Conservation (phyloP, 2,113 vertebrate genomes). For the Corydoras maculifer region DNA sequence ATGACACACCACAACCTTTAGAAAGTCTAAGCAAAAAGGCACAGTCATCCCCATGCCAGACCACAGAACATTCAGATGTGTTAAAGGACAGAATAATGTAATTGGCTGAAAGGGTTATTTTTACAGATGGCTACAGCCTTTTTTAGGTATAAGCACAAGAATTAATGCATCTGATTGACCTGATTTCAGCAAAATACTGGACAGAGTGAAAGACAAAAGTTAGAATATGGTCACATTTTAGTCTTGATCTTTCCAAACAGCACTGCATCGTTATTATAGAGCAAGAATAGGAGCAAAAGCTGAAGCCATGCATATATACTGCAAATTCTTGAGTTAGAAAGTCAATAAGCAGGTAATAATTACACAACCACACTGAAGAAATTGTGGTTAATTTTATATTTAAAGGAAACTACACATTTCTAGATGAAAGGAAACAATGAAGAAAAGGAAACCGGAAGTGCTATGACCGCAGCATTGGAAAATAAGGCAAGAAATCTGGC, state of each 20-base stretch:
- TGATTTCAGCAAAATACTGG: background rate
- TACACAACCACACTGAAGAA: constrained; percentile 52
- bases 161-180: background rate
- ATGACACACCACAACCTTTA: constrained; percentile 94
- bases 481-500: constrained; percentile 59
- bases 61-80: constrained; percentile 39
- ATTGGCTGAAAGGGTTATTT: constrained; percentile 25
- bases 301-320: constrained; percentile 50
- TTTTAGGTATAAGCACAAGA: constrained; percentile 1
- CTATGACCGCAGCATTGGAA: constrained; percentile 52
- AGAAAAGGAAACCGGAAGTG: constrained; percentile 41
- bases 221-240: background rate
- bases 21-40: constrained; percentile 46
- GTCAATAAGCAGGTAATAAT: constrained; percentile 44
- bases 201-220: background rate
- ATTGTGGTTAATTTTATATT: constrained; percentile 43
- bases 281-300: constrained; percentile 28
- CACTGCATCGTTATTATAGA: background rate
- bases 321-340: constrained; percentile 29
- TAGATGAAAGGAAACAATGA: constrained; percentile 30
- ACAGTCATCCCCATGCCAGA: constrained; percentile 36
- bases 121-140: constrained; percentile 53
- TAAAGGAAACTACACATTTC: constrained; percentile 45
- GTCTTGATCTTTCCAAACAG: constrained; percentile 10
- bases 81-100: constrained; percentile 38